Percentiles rank a stretch among this genome's conserved stretches.
Conservation (phyloP, 2,888 invertebrate species). For the Amiota minor region DNA sequence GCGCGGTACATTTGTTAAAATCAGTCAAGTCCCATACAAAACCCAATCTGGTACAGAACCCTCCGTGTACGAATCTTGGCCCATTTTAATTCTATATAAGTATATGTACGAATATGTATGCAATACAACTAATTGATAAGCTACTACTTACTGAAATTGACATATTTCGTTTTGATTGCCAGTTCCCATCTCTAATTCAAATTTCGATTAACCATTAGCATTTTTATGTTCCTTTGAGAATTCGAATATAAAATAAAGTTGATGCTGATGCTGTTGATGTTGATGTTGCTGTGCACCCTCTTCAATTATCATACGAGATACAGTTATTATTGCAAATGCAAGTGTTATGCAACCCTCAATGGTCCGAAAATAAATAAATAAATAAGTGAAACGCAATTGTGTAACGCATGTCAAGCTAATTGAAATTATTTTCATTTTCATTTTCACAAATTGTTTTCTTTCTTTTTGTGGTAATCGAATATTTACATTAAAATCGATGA, state of each 20-base stretch:
- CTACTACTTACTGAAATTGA: not conserved
- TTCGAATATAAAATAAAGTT: not conserved
- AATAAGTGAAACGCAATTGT: constrained; percentile 38
- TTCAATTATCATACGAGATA: too few relatives aligned
- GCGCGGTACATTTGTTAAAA: too few relatives aligned
- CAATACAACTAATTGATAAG: too few relatives aligned
- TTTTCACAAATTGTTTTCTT: too few relatives aligned
- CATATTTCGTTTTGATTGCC: constrained; percentile 18
- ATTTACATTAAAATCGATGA: constrained; percentile 30
- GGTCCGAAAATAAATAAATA: constrained; percentile 39
- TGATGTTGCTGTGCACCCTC: not conserved
- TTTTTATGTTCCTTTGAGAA: too few relatives aligned
- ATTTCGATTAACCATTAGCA: too few relatives aligned
- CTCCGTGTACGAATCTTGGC: too few relatives aligned
- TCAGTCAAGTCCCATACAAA: too few relatives aligned
- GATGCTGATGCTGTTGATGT: not conserved
- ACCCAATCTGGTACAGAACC: too few relatives aligned
- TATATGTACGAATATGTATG: too few relatives aligned
- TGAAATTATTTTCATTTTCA: constrained; percentile 40
- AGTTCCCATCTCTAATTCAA: not conserved
- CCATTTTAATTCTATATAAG: too few relatives aligned
- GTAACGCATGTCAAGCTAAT: constrained; percentile 46
- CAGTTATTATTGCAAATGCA: too few relatives aligned
- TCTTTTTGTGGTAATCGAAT: constrained; percentile 32
- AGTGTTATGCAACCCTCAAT: not conserved